Evolutionary conservation across 2,888 invertebrate species (phyloP).

Genomic region (Apotomis turbidana): DNA sequence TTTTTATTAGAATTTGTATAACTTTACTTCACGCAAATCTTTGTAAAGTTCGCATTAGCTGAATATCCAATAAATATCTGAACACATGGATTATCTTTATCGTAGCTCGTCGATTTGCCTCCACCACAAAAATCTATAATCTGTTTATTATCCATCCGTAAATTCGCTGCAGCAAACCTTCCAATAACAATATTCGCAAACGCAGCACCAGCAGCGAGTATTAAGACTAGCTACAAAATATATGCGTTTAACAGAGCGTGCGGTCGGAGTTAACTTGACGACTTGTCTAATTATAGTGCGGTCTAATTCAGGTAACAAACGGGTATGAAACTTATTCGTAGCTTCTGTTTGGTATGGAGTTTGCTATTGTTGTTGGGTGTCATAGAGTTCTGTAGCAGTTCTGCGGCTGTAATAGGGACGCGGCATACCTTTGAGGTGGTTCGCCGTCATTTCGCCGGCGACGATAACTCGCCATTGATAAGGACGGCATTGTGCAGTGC

Average conservation of each 20-base stretch:
- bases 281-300: constrained; percentile 60
- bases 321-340: constrained; percentile 28
- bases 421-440: constrained; percentile 5
- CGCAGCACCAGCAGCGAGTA: constrained; percentile 26
- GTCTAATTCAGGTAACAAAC: constrained; percentile 20
- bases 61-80: not conserved
- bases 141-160: constrained; percentile 21
- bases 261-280: constrained; percentile 50
- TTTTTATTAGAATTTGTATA: too few species aligned
- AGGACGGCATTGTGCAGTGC: constrained; percentile 11
- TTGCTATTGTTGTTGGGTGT: not conserved
- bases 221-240: constrained; percentile 19
- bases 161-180: constrained; percentile 29
- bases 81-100: constrained; percentile 5
- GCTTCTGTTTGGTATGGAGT: not conserved
- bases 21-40: not conserved
- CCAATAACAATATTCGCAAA: constrained; percentile 47
- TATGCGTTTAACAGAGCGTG: constrained; percentile 36
- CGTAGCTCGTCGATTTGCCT: not conserved
- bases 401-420: not conserved
- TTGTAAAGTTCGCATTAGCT: not conserved
- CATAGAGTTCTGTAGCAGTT: constrained; percentile 8
- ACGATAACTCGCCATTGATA: constrained; percentile 12
- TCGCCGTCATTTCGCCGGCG: not conserved
- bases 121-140: not conserved